These are phyloP conservation scores for Bolborhynchus lineola DNA, from an alignment of 2,113 vertebrate species.

Conservation along the genomic window DNA sequence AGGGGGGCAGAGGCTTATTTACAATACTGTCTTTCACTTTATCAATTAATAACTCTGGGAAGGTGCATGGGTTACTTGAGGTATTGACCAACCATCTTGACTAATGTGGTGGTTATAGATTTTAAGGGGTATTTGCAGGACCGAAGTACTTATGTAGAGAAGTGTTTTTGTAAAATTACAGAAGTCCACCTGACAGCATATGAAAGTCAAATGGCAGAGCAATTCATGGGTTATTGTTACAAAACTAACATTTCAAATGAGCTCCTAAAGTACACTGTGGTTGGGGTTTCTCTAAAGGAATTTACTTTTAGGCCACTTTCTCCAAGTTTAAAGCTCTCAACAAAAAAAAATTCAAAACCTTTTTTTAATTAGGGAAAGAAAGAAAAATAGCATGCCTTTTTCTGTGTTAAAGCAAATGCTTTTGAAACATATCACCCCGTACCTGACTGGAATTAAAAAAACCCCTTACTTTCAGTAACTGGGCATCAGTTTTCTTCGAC, in stretches of 20 bases:
- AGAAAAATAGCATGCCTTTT: background rate
- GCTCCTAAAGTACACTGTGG: background rate
- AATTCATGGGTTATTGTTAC: conserved; percentile 15
- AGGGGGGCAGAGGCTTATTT: background rate
- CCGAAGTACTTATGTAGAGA: conserved; percentile 4
- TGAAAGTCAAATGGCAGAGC: conserved; percentile 27
- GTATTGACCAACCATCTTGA: background rate
- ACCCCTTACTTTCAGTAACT: background rate
- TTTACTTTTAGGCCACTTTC: conserved; percentile 22
- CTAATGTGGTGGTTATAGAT: background rate
- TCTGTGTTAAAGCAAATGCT: background rate
- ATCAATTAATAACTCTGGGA: background rate
- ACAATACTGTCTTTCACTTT: background rate
- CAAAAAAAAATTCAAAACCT: conserved; percentile 1
- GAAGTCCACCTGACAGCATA: conserved; percentile 17
- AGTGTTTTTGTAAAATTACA: background rate
- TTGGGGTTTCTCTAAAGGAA: conserved; percentile 6
- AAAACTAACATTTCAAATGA: conserved; percentile 16
- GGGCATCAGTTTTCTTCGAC: background rate
- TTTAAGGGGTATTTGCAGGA: conserved; percentile 19
- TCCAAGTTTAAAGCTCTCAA: background rate
- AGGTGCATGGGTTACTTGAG: background rate
- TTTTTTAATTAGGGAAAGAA: background rate
- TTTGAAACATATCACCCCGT: background rate
- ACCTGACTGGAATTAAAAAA: background rate